Conservation (phyloP, 2,888 invertebrate genomes). For the Apodemia hepburni region DNA sequence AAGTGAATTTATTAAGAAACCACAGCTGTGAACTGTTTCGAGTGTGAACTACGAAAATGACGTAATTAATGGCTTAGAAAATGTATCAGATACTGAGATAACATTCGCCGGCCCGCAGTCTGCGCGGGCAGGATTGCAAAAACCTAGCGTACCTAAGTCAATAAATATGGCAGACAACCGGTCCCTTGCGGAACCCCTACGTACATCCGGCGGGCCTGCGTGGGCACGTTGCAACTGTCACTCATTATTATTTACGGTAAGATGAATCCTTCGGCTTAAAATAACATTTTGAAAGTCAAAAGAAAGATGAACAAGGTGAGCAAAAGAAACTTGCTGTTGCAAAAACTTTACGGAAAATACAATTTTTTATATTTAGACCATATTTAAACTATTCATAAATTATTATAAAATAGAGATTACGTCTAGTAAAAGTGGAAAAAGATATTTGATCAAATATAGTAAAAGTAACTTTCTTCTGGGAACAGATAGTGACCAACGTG, state of each 20-base stretch:
- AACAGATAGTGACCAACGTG: too few species aligned
- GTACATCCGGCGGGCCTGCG: slow-evolving; percentile 72
- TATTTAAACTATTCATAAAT: not conserved
- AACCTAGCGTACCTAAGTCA: slow-evolving; percentile 46
- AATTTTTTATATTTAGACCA: not conserved
- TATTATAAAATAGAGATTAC: not conserved
- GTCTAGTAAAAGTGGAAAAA: too few species aligned
- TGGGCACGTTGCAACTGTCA: slow-evolving; percentile 66
- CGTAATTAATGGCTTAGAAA: slow-evolving; percentile 74
- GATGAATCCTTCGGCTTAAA: slow-evolving; percentile 46
- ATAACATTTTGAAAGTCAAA: slow-evolving; percentile 49
- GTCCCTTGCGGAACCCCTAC: slow-evolving; percentile 70
- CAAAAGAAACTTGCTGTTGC: not conserved
- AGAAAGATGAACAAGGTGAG: slow-evolving; percentile 24
- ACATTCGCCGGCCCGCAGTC: slow-evolving; percentile 67
- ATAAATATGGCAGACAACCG: slow-evolving; percentile 50
- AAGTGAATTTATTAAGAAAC: slow-evolving; percentile 62
- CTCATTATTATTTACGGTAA: slow-evolving; percentile 59
- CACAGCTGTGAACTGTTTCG: slow-evolving; percentile 54
- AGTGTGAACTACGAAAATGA: slow-evolving; percentile 60
- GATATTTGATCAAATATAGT: too few species aligned
- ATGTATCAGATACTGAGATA: slow-evolving; percentile 68
- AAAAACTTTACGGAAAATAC: not conserved
- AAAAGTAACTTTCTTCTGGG: too few species aligned
- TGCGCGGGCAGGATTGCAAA: slow-evolving; percentile 70